Evolutionary conservation across 2,888 invertebrate genomes (phyloP), one percentile per base, ranked within the genome.

Genomic region (Meganola albula): DNA sequence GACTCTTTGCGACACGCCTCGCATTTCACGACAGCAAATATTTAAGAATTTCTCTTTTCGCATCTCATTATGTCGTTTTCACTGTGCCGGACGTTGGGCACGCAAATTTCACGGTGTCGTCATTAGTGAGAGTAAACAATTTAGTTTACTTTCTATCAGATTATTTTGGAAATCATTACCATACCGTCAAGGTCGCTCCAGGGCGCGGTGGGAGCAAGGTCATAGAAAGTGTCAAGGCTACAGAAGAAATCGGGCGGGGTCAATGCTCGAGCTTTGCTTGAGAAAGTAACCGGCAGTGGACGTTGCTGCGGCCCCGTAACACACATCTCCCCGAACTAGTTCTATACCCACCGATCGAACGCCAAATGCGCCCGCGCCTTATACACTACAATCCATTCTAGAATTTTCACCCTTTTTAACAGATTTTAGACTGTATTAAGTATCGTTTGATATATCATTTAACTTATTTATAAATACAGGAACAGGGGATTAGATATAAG

Each of bases 171-270:
- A 63, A 51, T 40, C 36, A 42, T 30, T 48, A 36, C 41, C 40
- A 47, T 53, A 58, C 64, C 49, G 59, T 69, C 77, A 82, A 84
- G 84, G 82, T 74, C 77, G 60, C 48, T 64, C 58, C 66, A 60
- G 64, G 66, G 55, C 34, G 53, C 50, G 50, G 50, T 36, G 40
- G 45, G 39, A 55, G 66, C 78, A 84, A 83, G 84, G 82, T 77
- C 71, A 79, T 68, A 83, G 82, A 84, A 84, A 83, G 82, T 84
- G 83, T 85, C 85, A 85, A 85, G 85, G 85, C 62, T 85, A 69
- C 67, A 69, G 74, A 79, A 78, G 85, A 80, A 84, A 83, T 82
- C 82, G 70, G 71, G 52, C 54, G 73, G 65, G 84, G 74, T 83
- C 83, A 78, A 75, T 58, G 82, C 50, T 63, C 82, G 64, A 53